Base-by-base conservation (phyloP, 2,113 vertebrate genomes). In the Apteryx owenii region DNA sequence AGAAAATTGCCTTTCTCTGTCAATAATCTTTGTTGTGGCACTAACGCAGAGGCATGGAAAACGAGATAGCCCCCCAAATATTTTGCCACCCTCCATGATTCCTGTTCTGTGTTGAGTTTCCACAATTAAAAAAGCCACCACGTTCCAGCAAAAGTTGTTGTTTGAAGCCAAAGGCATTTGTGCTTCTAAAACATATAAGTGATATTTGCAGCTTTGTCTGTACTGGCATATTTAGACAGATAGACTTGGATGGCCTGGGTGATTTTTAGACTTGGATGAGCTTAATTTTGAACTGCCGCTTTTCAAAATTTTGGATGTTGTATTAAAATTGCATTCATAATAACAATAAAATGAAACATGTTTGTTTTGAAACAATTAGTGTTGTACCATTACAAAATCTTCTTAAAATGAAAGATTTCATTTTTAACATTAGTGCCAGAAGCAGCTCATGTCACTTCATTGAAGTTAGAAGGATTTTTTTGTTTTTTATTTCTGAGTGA, bases 1-100 rank as follows among this genome's bases (percentile, higher is more conserved):
- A 51, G 51, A 26, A 44, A 54, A 44, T 38, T 29, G 3, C 33
- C 40, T 26, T 18, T 0, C 23, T 21, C 72, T 51, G 26, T 66
- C 42, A 0, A 9, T 12, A 2, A 8, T 8, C 7, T 26, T 23
- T 4, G 11, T 19, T 4, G 17, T 4, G 66, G 13, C 36, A 3
- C 3, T 7, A 18, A 29, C 44, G 29, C 31, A 19, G 75, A 8
- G 16, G 26, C 21, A 15, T 4, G 33, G 60, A 23, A 51, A 4
- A 17, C 9, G 3, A 13, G 64, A 26, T 16, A 28, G 22, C 33
- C 64, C 54, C 64, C 7, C 15, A 65, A 18, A 28, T 17, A 26
- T 28, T 56, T 40, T 65, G 25, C 64, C 15, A 26, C 38, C 16
- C 38, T 65, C 25, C 4, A 7, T 26, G 62, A 28, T 26, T 36